Percentiles rank a stretch among this genome's conserved stretches.
Evolutionary conservation across 2,113 vertebrate genomes (phyloP).

Genomic region (Poeciliopsis retropinna): DNA sequence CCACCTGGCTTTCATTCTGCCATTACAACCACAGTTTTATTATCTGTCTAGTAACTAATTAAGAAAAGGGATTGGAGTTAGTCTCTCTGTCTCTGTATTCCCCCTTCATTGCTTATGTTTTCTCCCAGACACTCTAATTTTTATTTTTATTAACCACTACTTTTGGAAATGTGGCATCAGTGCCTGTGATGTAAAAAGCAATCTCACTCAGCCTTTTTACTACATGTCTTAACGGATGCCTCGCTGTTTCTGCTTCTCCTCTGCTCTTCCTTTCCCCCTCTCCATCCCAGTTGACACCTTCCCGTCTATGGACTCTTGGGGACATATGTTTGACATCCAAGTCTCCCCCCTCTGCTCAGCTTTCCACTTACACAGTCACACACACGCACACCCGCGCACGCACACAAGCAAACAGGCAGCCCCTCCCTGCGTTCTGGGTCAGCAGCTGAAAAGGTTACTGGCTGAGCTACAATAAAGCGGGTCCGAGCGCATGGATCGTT

Average conservation of each 20-base stretch:
- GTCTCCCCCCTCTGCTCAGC: conserved; percentile 10
- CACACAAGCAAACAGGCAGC: conserved; percentile 49
- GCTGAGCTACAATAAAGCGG: conserved; percentile 91
- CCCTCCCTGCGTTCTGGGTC: conserved; percentile 86
- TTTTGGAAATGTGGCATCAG: conserved; percentile 72
- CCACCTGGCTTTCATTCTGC: conserved; percentile 75
- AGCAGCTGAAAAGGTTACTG: conserved; percentile 95
- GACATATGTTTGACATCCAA: conserved; percentile 90
- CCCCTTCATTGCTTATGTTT: conserved; percentile 50
- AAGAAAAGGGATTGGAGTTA: conserved; percentile 72
- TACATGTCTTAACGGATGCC: conserved; percentile 48
- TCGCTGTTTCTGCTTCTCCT: conserved; percentile 30
- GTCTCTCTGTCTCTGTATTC: conserved; percentile 45
- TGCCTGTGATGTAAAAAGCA: conserved; percentile 29
- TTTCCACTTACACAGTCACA: conserved; percentile 55
- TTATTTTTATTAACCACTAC: conserved; percentile 43
- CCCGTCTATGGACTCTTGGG: conserved; percentile 74
- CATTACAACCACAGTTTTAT: conserved; percentile 67
- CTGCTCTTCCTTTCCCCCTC: conserved; percentile 47
- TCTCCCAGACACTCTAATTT: conserved; percentile 17
- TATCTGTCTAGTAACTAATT: conserved; percentile 81
- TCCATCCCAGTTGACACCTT: conserved; percentile 61
- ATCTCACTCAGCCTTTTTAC: conserved; percentile 54
- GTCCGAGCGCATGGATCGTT: conserved; percentile 89
- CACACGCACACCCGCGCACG: conserved; percentile 31